A percentile compares a stretch with the other conserved stretches of the same genome.
Evolutionary conservation across 2,113 vertebrate species (phyloP).

Genomic region (Scomber japonicus): DNA sequence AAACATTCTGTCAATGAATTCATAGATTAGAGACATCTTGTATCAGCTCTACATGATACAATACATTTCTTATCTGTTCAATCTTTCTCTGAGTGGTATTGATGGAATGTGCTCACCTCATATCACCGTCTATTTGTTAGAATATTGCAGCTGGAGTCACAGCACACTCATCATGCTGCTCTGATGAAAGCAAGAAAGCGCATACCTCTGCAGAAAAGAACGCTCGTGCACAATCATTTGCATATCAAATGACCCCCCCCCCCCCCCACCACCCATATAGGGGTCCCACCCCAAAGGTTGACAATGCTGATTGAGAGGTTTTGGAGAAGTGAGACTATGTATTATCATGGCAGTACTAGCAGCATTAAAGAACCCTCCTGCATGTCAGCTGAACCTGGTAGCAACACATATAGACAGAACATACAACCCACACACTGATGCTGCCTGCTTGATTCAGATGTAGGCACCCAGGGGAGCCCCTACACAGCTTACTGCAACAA

Average conservation of each 20-base stretch:
- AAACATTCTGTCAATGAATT: too few relatives aligned
- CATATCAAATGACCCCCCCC: background rate
- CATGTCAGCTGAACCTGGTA: background rate
- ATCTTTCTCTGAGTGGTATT: background rate
- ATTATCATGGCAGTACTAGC: too few relatives aligned
- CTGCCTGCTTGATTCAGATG: background rate
- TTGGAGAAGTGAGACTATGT: background rate
- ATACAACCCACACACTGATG: conserved; percentile 7
- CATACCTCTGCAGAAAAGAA: background rate
- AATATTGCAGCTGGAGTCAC: background rate
- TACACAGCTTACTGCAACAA: conserved; percentile 11
- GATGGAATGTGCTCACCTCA: background rate
- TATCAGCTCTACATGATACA: background rate
- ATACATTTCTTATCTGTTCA: background rate
- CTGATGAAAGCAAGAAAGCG: background rate
- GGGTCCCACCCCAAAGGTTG: background rate
- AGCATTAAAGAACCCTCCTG: too few relatives aligned
- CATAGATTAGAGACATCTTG: too few relatives aligned
- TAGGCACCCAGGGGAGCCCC: conserved; percentile 13
- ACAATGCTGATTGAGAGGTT: background rate
- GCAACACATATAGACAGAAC: conserved; percentile 1
- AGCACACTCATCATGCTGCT: background rate
- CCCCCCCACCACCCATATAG: background rate
- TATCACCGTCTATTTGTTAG: background rate
- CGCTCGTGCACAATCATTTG: background rate